A percentile compares a stretch with the other conserved stretches of the same genome.
These are phyloP conservation scores for Scrobipalpa costella DNA, from an alignment of 2,888 invertebrate species.

Conservation along the genomic window DNA sequence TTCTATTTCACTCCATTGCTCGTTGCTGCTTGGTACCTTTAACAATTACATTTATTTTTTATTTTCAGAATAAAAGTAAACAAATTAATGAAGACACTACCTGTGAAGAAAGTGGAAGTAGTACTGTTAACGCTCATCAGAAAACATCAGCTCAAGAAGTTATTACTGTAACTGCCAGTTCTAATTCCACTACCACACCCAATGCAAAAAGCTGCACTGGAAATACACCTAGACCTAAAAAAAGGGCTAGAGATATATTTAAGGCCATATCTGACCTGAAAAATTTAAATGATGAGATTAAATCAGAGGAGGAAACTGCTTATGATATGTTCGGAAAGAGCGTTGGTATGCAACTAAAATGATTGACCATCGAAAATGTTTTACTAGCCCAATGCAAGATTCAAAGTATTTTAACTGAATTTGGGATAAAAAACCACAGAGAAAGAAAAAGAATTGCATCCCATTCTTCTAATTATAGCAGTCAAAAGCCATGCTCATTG, in stretches of 20 bases:
- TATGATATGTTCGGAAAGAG: not conserved
- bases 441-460: not conserved
- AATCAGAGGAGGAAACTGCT: not conserved
- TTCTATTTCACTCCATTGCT: conserved; percentile 22
- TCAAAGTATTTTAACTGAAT: not conserved
- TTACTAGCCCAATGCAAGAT: not conserved
- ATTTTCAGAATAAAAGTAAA: too few relatives aligned
- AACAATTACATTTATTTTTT: not conserved
- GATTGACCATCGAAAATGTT: not conserved
- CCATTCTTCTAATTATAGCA: not conserved
- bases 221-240: conserved; percentile 21
- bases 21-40: not conserved
- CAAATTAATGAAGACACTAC: too few relatives aligned
- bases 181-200: conserved; percentile 9
- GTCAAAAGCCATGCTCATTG: not conserved
- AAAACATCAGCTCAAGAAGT: not conserved
- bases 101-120: too few relatives aligned
- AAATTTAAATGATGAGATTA: not conserved
- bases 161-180: not conserved
- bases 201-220: conserved; percentile 1
- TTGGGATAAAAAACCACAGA: not conserved
- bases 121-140: too few relatives aligned
- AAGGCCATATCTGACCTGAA: conserved; percentile 20
- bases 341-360: not conserved
- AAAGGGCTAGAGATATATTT: conserved; percentile 22